Base-by-base conservation (phyloP, 2,888 invertebrate genomes). In the Volucella zonaria region DNA sequence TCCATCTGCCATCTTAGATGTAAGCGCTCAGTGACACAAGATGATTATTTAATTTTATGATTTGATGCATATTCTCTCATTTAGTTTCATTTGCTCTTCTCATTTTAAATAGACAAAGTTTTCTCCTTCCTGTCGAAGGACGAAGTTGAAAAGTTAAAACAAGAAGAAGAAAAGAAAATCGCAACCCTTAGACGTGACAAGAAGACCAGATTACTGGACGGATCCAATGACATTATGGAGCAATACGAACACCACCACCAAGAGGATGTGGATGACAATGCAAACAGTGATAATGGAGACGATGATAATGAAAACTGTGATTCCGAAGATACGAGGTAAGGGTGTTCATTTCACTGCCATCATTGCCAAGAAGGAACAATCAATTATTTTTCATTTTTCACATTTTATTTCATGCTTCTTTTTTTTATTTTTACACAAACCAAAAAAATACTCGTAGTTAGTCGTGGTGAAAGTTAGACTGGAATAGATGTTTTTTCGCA, bases 81-180 rank as follows among this genome's bases (percentile, higher is more conserved):
- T 74, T 85, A 83, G 67, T 82, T 85, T 56, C 61, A 86, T 82
- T 87, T 73, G 52, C 70, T 70, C 81, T 82, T 42, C 66, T 93
- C 43, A 93, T 79, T 68, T 66, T 6, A 82, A 87, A 58, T 86
- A 97, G 97, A 96, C 88, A 97, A 97, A 94, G 96, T 96, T 91
- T 98, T 98, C 93, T 96, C 96, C 92, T 98, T 97, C 93, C 94
- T 98, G 91, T 97, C 97, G 91, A 95, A 96, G 92, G 97, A 97
- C 93, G 98, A 98, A 94, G 95, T 98, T 89, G 97, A 97, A 93
- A 96, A 96, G 93, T 95, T 98, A 94, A 96, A 95, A 93, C 97
- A 97, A 90, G 97, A 98, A 93, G 98, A 98, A 94, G 96, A 97
- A 90, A 95, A 94, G 92, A 97, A 97, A 93, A 96, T 97, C 92